Conservation (phyloP, 2,113 vertebrate species). For the Gadus chalcogrammus region DNA sequence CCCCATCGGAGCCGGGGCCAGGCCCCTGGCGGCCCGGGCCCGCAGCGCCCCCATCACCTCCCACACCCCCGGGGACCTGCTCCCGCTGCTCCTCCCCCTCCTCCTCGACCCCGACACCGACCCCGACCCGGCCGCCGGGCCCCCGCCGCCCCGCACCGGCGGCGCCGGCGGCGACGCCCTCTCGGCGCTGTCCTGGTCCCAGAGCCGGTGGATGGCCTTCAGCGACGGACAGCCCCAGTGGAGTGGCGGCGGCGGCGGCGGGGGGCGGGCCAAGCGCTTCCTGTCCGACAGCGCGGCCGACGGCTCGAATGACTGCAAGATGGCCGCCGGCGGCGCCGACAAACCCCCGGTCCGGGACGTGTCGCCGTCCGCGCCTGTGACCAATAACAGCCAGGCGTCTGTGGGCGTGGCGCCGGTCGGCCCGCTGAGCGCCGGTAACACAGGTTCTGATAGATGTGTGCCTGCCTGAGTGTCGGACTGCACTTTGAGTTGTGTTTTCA, state of each 20-base stretch:
- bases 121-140: conserved; percentile 19
- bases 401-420: conserved; percentile 46
- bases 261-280: conserved; percentile 59
- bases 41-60: conserved; percentile 67
- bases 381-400: too few species aligned
- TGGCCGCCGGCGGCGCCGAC: too few species aligned
- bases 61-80: conserved; percentile 22
- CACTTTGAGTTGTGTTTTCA: neutral
- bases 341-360: conserved; percentile 32
- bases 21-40: conserved; percentile 61
- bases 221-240: conserved; percentile 61
- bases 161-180: conserved; percentile 55
- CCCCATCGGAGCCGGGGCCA: conserved; percentile 51
- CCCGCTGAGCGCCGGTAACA: conserved; percentile 60
- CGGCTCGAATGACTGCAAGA: too few species aligned
- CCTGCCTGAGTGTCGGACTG: conserved; percentile 30
- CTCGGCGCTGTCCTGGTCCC: conserved; percentile 64
- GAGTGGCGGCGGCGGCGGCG: conserved; percentile 52
- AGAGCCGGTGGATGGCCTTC: conserved; percentile 81
- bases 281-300: conserved; percentile 69
- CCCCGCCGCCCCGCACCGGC: conserved; percentile 33
- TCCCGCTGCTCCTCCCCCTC: conserved; percentile 24
- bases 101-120: conserved; percentile 20
- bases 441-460: conserved; percentile 61
- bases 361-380: too few species aligned